These are phyloP conservation scores for Pantherophis alleghaniensis DNA, from an alignment of 2,797 vertebrate species.

Conservation along the genomic window DNA sequence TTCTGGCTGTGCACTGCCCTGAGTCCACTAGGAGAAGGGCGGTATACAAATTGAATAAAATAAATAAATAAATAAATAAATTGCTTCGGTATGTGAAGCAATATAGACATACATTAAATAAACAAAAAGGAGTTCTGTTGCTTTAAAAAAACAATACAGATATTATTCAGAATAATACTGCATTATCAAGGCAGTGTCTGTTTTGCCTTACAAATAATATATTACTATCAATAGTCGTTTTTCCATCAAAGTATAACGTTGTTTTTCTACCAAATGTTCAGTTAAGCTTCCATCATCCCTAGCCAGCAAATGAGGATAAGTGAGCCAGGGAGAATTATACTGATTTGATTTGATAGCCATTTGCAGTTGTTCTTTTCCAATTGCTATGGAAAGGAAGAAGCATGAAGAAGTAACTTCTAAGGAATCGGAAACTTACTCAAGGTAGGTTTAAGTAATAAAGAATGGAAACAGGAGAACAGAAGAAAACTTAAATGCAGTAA, in stretches of 20 bases:
- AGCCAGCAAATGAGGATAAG: background rate
- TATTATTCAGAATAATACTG: background rate
- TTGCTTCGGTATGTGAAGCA: background rate
- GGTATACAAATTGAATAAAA: no score
- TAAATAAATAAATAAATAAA: no score
- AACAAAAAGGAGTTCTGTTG: background rate
- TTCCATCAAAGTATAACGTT: background rate
- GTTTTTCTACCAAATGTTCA: background rate
- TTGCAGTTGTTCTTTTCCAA: background rate
- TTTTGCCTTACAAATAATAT: background rate
- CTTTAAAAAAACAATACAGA: background rate
- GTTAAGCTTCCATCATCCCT: background rate
- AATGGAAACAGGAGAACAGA: background rate
- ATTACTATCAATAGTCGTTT: background rate
- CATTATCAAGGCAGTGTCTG: background rate
- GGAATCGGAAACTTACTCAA: background rate
- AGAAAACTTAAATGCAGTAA: no score
- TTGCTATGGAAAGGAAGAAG: background rate
- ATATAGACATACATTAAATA: background rate
- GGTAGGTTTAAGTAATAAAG: background rate
- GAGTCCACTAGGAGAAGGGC: no score
- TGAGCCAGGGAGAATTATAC: background rate
- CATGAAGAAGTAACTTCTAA: background rate
- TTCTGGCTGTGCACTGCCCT: no score
- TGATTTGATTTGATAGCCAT: background rate